Percentiles rank a stretch among this genome's conserved stretches.
Conservation (phyloP, 1,140 invertebrate species). For the Neodiprion lecontei region DNA sequence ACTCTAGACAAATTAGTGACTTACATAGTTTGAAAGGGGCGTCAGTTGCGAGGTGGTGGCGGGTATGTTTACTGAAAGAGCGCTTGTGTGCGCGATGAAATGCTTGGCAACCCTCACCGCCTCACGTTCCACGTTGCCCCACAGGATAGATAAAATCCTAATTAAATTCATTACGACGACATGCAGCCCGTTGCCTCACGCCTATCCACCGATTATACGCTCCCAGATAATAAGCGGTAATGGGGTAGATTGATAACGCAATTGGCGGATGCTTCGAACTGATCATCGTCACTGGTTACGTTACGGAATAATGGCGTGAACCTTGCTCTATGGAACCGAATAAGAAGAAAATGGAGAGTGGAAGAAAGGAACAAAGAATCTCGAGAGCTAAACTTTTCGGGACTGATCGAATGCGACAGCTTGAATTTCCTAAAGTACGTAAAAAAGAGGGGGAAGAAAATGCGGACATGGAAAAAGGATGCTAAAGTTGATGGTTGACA, state of each 20-base stretch:
- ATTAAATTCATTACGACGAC: slow-evolving; percentile 36
- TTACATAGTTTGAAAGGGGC: background rate
- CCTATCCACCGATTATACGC: background rate
- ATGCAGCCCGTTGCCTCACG: slow-evolving; percentile 21
- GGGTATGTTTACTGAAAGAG: slow-evolving; percentile 4
- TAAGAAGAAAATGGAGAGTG: slow-evolving; percentile 25
- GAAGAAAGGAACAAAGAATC: background rate
- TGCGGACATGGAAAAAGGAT: no score
- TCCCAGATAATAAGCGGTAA: background rate
- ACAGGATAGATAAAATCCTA: slow-evolving; percentile 30
- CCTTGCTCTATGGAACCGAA: slow-evolving; percentile 18
- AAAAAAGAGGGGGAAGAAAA: no score
- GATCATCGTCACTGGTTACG: background rate
- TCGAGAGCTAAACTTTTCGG: no score
- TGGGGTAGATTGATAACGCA: slow-evolving; percentile 27
- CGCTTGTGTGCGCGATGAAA: slow-evolving; percentile 4
- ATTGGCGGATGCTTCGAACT: slow-evolving; percentile 28
- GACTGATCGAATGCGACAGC: no score
- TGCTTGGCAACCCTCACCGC: background rate
- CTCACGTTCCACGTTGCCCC: background rate
- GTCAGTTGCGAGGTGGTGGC: background rate
- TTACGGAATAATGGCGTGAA: slow-evolving; percentile 18
- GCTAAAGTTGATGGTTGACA: no score
- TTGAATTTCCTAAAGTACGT: no score
- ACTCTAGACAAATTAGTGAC: slow-evolving; percentile 7